phyloP scores from a whole-genome alignment of 1,140 invertebrate genomes.

The Nixonia krombeini region DNA sequence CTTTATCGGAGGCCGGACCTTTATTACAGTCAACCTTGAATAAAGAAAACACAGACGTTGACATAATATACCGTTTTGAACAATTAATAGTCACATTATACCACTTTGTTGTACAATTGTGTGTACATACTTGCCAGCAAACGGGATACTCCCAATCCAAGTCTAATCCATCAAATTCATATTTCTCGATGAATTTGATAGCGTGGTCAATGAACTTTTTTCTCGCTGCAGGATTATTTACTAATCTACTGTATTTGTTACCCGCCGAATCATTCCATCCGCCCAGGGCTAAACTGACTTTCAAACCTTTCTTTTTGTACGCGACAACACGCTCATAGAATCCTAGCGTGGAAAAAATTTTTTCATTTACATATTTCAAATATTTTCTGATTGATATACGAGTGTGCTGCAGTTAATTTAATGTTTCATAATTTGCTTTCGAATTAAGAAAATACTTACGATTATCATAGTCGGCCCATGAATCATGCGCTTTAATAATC shows the following conservation, averaged over 20 bases:
- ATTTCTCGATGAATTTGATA: constrained; percentile 83
- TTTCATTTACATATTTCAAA: too few species aligned
- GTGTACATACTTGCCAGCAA: constrained; percentile 85
- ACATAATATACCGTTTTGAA: too few species aligned
- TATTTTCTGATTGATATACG: too few species aligned
- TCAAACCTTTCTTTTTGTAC: constrained; percentile 84
- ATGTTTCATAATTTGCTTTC: too few species aligned
- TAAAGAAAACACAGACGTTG: too few species aligned
- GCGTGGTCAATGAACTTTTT: constrained; percentile 81
- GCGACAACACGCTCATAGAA: constrained; percentile 88
- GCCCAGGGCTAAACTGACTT: constrained; percentile 86
- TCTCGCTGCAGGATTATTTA: constrained; percentile 81
- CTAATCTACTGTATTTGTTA: constrained; percentile 86
- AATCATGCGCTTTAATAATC: constrained; percentile 86
- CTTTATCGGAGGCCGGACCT: constrained; percentile 86
- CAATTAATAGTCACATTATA: too few species aligned
- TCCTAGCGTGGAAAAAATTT: too few species aligned
- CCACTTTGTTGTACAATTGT: too few species aligned
- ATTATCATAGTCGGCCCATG: constrained; percentile 91
- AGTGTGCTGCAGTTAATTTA: constrained; percentile 10
- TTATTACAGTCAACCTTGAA: constrained; percentile 84
- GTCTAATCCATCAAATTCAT: constrained; percentile 90
- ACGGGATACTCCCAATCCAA: constrained; percentile 94
- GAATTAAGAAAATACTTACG: constrained; percentile 71
- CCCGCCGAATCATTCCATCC: constrained; percentile 93